These are phyloP conservation scores for Poeciliopsis turrubarensis DNA, from an alignment of 2,113 vertebrate genomes.

Conservation along the genomic window DNA sequence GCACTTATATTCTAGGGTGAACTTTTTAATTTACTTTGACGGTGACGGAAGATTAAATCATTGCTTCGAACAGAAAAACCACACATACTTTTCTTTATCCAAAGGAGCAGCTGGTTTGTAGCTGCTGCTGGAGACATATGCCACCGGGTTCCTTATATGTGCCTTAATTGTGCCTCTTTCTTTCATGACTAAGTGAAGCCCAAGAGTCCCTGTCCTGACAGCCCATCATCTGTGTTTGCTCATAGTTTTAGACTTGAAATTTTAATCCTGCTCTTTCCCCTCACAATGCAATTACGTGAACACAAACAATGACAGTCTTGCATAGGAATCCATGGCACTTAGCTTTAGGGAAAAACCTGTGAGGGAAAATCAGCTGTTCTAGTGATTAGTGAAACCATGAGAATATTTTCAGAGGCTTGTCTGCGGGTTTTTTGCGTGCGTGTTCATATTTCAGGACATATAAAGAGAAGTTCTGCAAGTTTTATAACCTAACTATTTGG, in stretches of 20 bases:
- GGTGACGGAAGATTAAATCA: constrained; percentile 14
- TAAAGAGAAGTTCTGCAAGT: constrained; percentile 17
- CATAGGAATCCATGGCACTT: constrained; percentile 69
- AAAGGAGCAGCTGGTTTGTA: constrained; percentile 68
- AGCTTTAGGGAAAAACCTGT: constrained; percentile 53
- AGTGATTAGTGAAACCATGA: constrained; percentile 44
- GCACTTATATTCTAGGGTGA: constrained; percentile 5
- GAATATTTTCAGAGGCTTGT: constrained; percentile 40
- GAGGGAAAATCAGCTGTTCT: constrained; percentile 72
- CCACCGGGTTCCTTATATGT: constrained; percentile 52
- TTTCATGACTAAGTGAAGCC: constrained; percentile 60
- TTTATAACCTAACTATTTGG: constrained; percentile 20
- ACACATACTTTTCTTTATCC: constrained; percentile 22
- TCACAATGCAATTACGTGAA: constrained; percentile 66
- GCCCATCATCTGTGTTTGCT: constrained; percentile 50
- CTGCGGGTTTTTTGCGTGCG: constrained; percentile 16
- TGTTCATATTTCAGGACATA: constrained; percentile 10
- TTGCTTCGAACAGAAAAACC: constrained; percentile 20
- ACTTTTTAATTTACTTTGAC: constrained; percentile 23
- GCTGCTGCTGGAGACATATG: constrained; percentile 62
- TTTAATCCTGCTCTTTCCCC: constrained; percentile 68
- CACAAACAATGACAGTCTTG: constrained; percentile 72
- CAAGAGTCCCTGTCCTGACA: constrained; percentile 54
- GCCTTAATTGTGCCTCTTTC: constrained; percentile 45
- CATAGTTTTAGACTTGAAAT: constrained; percentile 72